These are phyloP conservation scores for Darevskia nairensis DNA, from an alignment of 2,797 vertebrate genomes.

Conservation along the genomic window DNA sequence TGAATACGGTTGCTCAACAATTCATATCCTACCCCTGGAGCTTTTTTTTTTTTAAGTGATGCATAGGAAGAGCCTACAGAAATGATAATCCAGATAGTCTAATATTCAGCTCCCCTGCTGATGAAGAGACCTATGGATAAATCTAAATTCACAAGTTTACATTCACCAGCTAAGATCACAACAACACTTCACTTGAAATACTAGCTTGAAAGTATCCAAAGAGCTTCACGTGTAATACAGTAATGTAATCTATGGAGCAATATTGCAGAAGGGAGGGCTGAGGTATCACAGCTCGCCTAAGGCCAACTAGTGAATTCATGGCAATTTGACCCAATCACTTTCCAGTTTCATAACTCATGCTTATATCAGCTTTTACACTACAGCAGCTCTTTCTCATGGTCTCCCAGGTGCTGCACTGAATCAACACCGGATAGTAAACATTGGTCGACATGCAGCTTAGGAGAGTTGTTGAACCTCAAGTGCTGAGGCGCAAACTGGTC, in stretches of 20 bases:
- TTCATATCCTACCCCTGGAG: neutral
- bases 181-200: neutral
- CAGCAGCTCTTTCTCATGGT: accelerated
- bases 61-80: neutral
- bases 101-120: neutral
- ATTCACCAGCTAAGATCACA: neutral
- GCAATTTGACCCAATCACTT: neutral
- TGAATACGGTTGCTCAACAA: neutral
- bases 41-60: no score
- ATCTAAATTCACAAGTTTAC: neutral
- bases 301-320: neutral
- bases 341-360: neutral
- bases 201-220: neutral
- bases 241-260: neutral
- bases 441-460: neutral
- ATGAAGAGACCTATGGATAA: neutral
- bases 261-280: neutral
- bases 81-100: neutral
- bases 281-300: neutral
- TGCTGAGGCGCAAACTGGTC: neutral
- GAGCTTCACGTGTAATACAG: neutral
- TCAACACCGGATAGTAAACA: neutral
- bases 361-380: neutral
- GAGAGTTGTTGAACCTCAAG: neutral
- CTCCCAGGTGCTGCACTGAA: neutral